Base-by-base conservation (phyloP, 64 coral and sea anemone genomes). In the Anthopleura sola region DNA sequence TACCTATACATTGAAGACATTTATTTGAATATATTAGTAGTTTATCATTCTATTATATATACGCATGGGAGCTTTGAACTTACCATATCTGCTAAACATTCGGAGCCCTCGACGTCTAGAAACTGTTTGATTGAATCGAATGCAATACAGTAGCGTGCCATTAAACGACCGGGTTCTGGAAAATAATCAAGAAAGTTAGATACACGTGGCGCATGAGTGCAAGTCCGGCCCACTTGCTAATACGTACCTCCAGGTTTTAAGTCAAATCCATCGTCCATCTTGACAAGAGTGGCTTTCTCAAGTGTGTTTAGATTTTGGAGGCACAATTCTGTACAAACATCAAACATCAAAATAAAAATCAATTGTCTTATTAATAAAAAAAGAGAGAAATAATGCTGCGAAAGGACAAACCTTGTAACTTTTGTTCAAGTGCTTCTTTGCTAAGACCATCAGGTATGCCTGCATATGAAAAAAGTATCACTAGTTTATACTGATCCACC, bases 251-350 rank as follows among this genome's bases (percentile, higher is more conserved):
- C 88, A 19, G 97, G 93, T 75, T 90, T 95, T 32, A 99, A 88
- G 81, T 95, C 90, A 92, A 90, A 99, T 78, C 97, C 92, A 81
- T 99, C 97, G 20, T 94, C 93, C 93, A 99, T 95, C 49, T 99
- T 90, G 2, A 95, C 75, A 26, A 99, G 87, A 26, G 86, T 92
- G 20, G 93, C 80, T 62, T 92, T 83, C 76, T 94, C 92, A 77
- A 99, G 84, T 49, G 93, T 99, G 77, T 99, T 95, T 57, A 99
- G 82, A 64, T 91, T 94, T 44, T 95, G 86, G 66, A 99, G 82
- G 81, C 97, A 99, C 90, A 99, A 90, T 31, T 92, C 97, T 98
- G 76, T 12, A 53, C 11, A 53, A 53, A 53, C 11, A 53, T n/a
- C n/a, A n/a, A n/a, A n/a, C 12, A 17, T 53, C 40, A 44, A 44